Evolutionary conservation across 2,888 invertebrate genomes (phyloP), one percentile per base, ranked within the genome.

Genomic region (Caenorhabditis macrosperma): DNA sequence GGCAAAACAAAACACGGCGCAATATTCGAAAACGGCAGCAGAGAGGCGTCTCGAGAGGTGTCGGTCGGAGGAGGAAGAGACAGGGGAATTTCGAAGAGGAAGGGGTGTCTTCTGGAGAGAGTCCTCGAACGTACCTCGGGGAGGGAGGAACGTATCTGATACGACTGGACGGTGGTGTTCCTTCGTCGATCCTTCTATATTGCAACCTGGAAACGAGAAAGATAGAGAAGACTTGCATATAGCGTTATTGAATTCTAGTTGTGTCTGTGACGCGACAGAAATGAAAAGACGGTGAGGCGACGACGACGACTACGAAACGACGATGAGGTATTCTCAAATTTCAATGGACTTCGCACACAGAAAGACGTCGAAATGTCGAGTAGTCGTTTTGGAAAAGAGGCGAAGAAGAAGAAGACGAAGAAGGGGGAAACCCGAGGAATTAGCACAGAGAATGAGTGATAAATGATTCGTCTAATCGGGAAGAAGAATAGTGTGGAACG

Each of bases 1-100:
- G 60, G 41, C 52, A 61, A 57, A 69, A 54, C 74, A 74, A 64
- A 64, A 60, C 55, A 57, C 22, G 54, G 61, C 44, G 68, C 61
- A 68, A 76, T 60, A 75, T 52, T 48, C 24, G 57, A 63, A 69
- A 72, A 55, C 17, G 33, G 35, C 26, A n/a, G n/a, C n/a, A 60
- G 41, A 60, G 38, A 60, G 28, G 30, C 59, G 48, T 44, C 61
- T 66, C 67, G 61, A 68, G 68, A 63, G 76, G 61, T 63, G 61
- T 59, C 20, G 44, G 20, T 3, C 10, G 54, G 59, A 24, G 22
- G 33, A 46, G 46, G 38, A 48, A n/a, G 30, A 30, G 55, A 72
- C 41, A 59, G 22, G 26, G 41, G 52, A 41, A 60, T n/a, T 26
- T 41, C 24, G 48, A 48, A 48, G 30, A 15, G 33, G 48, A 33